Evolutionary conservation across 2,888 invertebrate genomes (phyloP).

Genomic region (Lottia scabra): DNA sequence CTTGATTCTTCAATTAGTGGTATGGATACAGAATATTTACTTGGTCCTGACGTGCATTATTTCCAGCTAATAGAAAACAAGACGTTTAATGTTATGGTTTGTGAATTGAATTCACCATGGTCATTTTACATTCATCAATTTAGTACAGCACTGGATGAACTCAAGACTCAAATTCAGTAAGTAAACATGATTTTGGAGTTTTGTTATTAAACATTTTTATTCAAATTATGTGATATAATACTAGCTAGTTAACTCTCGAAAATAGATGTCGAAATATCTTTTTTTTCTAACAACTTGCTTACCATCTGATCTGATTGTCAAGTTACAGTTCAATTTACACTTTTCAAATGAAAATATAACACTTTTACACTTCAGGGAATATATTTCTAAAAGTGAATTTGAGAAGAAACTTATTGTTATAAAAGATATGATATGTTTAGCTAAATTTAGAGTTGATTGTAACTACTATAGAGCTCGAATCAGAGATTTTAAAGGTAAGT

Average conservation of each 20-base stretch:
- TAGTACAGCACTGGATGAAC: constrained; percentile 31
- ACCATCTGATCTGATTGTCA: too few species aligned
- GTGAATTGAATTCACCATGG: constrained; percentile 48
- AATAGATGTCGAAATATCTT: too few species aligned
- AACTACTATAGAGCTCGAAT: constrained; percentile 84
- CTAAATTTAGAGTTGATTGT: constrained; percentile 83
- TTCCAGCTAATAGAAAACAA: constrained; percentile 23
- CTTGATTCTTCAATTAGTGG: neutral
- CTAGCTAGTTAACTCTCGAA: too few species aligned
- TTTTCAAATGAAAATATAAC: neutral
- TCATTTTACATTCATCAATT: constrained; percentile 47
- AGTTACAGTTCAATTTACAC: neutral
- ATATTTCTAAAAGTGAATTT: neutral
- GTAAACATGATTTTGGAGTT: neutral
- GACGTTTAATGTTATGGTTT: constrained; percentile 39
- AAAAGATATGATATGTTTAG: constrained; percentile 63
- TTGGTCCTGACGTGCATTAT: neutral
- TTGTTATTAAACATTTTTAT: too few species aligned
- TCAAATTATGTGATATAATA: too few species aligned
- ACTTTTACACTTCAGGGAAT: constrained; percentile 5
- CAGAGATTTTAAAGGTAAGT: constrained; percentile 72
- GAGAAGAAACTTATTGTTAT: constrained; percentile 17
- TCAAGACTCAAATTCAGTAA: constrained; percentile 47
- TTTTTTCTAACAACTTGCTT: too few species aligned
- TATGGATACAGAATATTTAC: neutral